Evolutionary conservation across 2,113 vertebrate genomes (phyloP).

Genomic region (Atlantisia rogersi): DNA sequence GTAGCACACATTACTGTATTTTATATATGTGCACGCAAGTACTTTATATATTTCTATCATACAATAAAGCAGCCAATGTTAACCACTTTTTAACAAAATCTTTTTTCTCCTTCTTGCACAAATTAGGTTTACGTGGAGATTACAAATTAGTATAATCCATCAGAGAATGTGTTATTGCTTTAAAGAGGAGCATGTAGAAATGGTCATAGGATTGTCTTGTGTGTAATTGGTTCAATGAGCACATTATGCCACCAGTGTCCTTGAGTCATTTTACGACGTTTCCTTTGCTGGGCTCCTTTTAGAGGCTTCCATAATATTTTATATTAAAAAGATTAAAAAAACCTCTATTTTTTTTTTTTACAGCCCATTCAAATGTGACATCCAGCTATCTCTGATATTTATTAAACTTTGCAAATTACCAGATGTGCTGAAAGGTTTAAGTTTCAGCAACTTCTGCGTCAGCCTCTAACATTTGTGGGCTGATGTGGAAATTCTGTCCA

Average conservation of each 20-base stretch:
- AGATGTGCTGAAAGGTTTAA: background rate
- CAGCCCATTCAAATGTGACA: background rate
- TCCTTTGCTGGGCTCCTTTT: background rate
- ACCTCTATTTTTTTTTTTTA: background rate
- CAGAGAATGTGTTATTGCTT: background rate
- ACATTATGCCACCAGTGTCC: background rate
- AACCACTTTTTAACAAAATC: background rate
- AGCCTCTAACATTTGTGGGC: background rate
- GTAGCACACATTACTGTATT: background rate
- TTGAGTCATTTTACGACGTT: background rate
- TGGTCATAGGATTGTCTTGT: background rate
- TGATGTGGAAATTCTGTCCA: background rate
- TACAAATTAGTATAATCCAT: background rate
- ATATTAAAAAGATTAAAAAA: background rate
- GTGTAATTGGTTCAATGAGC: background rate
- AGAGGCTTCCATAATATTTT: background rate
- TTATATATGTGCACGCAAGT: background rate
- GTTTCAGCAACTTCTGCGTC: background rate
- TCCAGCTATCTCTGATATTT: background rate
- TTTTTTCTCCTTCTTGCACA: background rate
- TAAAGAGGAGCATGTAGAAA: background rate
- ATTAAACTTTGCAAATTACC: background rate
- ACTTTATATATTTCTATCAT: background rate
- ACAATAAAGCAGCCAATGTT: background rate
- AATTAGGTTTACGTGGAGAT: background rate